phyloP scores from a whole-genome alignment of 2,113 vertebrate genomes.

The Acrocephalus arundinaceus region DNA sequence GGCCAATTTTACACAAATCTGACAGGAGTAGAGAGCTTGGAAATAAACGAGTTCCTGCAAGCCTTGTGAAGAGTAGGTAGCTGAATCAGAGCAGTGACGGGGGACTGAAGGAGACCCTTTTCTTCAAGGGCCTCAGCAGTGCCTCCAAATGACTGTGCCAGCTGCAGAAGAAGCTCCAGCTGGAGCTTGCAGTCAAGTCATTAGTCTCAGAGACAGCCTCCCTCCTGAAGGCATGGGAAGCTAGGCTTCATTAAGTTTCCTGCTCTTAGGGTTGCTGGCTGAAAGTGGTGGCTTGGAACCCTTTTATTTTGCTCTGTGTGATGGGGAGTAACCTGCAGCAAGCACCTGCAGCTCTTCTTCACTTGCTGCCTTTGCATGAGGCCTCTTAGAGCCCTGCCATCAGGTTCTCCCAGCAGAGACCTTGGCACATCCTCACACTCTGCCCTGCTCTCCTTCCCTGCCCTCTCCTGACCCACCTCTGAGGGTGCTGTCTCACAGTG shows the following conservation, averaged over 20 bases:
- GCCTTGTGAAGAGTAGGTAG: background rate
- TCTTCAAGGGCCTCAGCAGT: background rate
- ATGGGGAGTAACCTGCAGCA: background rate
- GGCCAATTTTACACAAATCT: conserved; percentile 11
- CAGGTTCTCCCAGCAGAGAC: background rate
- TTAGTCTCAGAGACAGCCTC: background rate
- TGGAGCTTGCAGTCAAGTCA: background rate
- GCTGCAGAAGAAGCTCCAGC: background rate
- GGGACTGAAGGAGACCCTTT: background rate
- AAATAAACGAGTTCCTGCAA: background rate
- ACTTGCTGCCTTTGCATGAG: background rate
- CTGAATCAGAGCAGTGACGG: background rate
- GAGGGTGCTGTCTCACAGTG: background rate
- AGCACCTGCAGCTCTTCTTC: background rate
- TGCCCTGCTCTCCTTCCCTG: background rate
- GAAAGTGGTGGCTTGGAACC: background rate
- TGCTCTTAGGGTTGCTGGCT: background rate
- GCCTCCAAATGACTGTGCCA: background rate
- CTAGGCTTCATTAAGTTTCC: conserved; percentile 2
- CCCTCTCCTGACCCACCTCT: background rate
- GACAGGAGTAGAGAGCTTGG: background rate
- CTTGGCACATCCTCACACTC: accelerated
- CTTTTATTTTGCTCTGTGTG: background rate
- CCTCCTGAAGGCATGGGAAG: background rate
- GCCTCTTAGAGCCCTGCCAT: background rate